A percentile compares a stretch with the other conserved stretches of the same genome.
These are phyloP conservation scores for Andrena bicolor DNA, from an alignment of 2,888 invertebrate genomes.

Conservation along the genomic window DNA sequence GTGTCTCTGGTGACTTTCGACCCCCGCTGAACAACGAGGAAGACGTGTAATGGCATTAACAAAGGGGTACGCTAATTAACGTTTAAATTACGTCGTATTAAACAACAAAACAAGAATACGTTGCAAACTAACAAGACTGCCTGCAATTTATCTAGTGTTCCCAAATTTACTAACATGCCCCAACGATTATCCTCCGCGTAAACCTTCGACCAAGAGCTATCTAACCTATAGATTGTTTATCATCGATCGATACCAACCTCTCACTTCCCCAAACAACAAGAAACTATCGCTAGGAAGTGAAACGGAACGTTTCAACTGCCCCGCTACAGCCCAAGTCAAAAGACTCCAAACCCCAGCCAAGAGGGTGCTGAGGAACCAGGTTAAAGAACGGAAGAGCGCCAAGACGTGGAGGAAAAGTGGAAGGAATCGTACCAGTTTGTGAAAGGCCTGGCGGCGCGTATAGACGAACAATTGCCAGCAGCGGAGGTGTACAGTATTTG, in stretches of 20 bases:
- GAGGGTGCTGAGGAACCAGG: background rate
- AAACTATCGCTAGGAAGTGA: background rate
- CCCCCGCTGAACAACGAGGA: background rate
- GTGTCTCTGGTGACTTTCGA: background rate
- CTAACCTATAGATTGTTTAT: no score
- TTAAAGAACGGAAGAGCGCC: background rate
- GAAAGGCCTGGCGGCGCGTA: conserved; percentile 30
- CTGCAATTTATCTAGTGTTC: no score
- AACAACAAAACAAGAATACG: no score
- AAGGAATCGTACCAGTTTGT: conserved; percentile 29
- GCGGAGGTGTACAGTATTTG: conserved; percentile 59
- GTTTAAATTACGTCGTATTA: background rate
- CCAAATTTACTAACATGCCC: no score
- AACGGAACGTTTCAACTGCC: conserved; percentile 2
- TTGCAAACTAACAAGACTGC: no score
- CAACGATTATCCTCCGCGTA: no score
- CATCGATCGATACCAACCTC: background rate
- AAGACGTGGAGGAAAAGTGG: conserved; percentile 13
- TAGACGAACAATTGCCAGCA: conserved; percentile 30
- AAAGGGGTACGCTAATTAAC: background rate
- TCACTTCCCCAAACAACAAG: background rate
- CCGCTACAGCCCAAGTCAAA: background rate
- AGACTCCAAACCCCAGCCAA: background rate
- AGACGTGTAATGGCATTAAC: background rate
- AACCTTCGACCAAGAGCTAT: no score